Evolutionary conservation across 2,113 vertebrate species (phyloP), one percentile per base, ranked within the genome.

Genomic region (Syrrhaptes paradoxus): DNA sequence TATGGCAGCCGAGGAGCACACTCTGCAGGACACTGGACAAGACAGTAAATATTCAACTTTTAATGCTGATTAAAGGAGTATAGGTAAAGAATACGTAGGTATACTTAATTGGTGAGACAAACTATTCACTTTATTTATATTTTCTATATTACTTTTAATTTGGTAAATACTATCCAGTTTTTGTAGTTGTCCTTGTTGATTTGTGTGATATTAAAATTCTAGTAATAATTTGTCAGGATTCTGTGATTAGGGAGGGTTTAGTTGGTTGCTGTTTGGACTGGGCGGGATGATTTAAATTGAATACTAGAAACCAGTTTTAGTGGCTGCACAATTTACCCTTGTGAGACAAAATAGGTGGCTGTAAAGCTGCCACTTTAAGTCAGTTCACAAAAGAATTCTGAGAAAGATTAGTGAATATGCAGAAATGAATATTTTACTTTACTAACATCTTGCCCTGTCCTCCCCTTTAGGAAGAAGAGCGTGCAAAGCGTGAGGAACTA

Each of bases 31-130:
- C 99, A 98, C 99, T 98, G 99, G 98, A 99, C 99, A 98, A 99
- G 99, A 99, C 99, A 99, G 99, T 99, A 99, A 99, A 99, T 99
- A 99, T 99, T 98, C 99, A 99, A 98, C 98, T 98, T 99, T 99
- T 99, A 99, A 99, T 99, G 99, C 98, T 98, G 98, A 99, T 99
- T 99, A 99, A 99, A 99, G 98, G 99, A 99, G 99, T 99, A 99
- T 99, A 99, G 99, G 99, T 99, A 99, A 99, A 99, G 98, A 99
- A 99, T 99, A 98, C 99, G 99, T 99, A 99, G 99, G 99, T 99
- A 99, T 99, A 98, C 99, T 98, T 99, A 98, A 99, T 99, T 98
- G 99, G 99, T 99, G 99, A 99, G 99, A 99, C 98, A 99, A 98
- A 99, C 98, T 99, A 98, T 99, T 99, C 98, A 98, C 98, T 99